Conservation (phyloP, 2,888 invertebrate genomes). For the Pachymerium ferrugineum region DNA sequence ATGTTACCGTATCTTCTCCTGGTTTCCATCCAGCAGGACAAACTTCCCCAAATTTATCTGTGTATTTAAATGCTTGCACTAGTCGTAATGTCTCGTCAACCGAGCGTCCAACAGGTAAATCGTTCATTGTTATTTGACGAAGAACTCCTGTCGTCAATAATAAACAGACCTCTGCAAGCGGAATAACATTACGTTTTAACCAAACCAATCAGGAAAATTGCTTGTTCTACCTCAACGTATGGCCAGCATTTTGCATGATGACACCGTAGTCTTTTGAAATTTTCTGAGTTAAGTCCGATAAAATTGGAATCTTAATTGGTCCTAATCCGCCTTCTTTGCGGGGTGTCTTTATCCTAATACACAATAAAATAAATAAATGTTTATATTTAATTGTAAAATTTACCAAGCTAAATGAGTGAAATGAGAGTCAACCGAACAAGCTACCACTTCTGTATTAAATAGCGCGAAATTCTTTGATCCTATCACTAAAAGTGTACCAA, state of each 20-base stretch:
- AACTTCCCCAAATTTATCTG: constrained; percentile 86
- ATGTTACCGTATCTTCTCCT: constrained; percentile 75
- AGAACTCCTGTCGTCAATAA: constrained; percentile 84
- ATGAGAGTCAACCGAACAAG: constrained; percentile 84
- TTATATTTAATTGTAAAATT: constrained; percentile 2
- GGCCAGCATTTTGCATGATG: constrained; percentile 73
- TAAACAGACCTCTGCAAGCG: constrained; percentile 72
- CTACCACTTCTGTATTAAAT: constrained; percentile 75
- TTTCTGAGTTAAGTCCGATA: constrained; percentile 82
- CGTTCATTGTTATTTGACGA: constrained; percentile 94
- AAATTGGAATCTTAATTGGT: constrained; percentile 74
- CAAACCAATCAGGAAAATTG: no score
- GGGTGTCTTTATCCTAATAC: constrained; percentile 76
- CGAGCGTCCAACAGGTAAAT: constrained; percentile 84
- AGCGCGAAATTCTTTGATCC: constrained; percentile 71
- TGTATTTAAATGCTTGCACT: constrained; percentile 92
- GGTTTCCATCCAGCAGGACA: constrained; percentile 95
- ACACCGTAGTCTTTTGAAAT: constrained; percentile 82
- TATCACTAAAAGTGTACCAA: constrained; percentile 87
- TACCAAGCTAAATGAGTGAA: constrained; percentile 83
- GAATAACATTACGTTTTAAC: background rate
- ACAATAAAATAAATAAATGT: background rate
- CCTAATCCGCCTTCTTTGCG: constrained; percentile 87
- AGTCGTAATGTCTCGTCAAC: constrained; percentile 90
- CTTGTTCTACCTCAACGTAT: constrained; percentile 76